Percentiles rank a stretch among this genome's conserved stretches.
Evolutionary conservation across 2,888 invertebrate genomes (phyloP).

Genomic region (Chromoteleia sp.): DNA sequence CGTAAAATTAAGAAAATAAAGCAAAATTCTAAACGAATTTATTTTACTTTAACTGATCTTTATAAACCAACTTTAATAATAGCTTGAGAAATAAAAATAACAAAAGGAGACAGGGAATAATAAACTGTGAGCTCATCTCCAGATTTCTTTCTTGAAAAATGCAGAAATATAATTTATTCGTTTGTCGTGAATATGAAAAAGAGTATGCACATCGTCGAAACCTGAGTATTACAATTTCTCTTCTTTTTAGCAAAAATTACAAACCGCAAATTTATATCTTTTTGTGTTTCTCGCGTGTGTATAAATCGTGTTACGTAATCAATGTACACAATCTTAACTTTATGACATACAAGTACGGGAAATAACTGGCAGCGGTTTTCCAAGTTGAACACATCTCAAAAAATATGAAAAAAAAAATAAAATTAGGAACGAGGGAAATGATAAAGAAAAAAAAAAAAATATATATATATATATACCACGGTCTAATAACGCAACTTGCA

Average conservation of each 20-base stretch:
- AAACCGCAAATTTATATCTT: constrained; percentile 12
- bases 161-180: constrained; percentile 70
- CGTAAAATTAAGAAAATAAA: too few relatives aligned
- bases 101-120: not conserved
- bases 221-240: constrained; percentile 66
- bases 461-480: not conserved
- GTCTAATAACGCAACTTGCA: not conserved
- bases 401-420: not conserved
- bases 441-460: not conserved
- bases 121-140: not conserved
- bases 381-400: constrained; percentile 36
- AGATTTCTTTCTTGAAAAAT: constrained; percentile 58
- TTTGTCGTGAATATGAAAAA: constrained; percentile 58
- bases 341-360: constrained; percentile 24
- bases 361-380: constrained; percentile 37
- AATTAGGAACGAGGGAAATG: not conserved
- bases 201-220: constrained; percentile 61
- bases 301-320: constrained; percentile 29
- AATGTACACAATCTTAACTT: constrained; percentile 46
- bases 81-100: too few relatives aligned
- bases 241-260: constrained; percentile 50
- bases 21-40: too few relatives aligned
- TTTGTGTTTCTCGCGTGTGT: constrained; percentile 6
- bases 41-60: too few relatives aligned
- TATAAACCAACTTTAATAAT: not conserved